Conservation (phyloP, 2,888 invertebrate genomes). For the Zhengitettix transpicula region DNA sequence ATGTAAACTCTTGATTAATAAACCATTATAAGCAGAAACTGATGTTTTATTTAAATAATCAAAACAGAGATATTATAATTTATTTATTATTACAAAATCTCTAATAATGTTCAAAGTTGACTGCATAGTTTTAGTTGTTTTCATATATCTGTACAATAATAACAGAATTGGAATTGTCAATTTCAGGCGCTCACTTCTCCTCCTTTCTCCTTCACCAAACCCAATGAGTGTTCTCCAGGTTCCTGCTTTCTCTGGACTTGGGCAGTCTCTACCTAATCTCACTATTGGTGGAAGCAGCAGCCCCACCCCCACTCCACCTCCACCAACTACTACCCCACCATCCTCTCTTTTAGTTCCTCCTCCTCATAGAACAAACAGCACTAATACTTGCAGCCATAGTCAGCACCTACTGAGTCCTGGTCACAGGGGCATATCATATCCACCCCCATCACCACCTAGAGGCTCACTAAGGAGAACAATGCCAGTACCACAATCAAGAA, state of each 20-base stretch:
- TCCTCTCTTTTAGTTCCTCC: not conserved
- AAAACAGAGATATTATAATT: no score
- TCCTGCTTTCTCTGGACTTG: slow-evolving; percentile 40
- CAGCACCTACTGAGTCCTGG: not conserved
- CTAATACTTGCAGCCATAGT: not conserved
- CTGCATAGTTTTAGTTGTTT: no score
- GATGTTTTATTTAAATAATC: no score
- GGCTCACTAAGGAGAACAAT: slow-evolving; percentile 39
- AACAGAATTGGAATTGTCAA: no score
- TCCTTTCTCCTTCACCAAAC: slow-evolving; percentile 42
- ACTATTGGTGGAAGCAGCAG: slow-evolving; percentile 29
- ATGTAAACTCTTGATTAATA: no score
- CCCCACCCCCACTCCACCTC: slow-evolving; percentile 52
- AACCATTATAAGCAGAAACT: no score
- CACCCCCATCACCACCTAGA: slow-evolving; percentile 57
- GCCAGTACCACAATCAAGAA: slow-evolving; percentile 45
- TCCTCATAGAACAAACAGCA: not conserved
- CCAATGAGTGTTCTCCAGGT: slow-evolving; percentile 58
- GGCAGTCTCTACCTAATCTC: slow-evolving; percentile 69
- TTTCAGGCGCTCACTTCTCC: slow-evolving; percentile 21
- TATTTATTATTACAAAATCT: no score
- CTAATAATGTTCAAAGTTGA: no score
- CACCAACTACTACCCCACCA: not conserved
- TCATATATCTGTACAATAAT: no score
- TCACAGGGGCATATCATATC: slow-evolving; percentile 40